Conservation (phyloP, 2,888 invertebrate species). For the Stenichneumon culpator region DNA sequence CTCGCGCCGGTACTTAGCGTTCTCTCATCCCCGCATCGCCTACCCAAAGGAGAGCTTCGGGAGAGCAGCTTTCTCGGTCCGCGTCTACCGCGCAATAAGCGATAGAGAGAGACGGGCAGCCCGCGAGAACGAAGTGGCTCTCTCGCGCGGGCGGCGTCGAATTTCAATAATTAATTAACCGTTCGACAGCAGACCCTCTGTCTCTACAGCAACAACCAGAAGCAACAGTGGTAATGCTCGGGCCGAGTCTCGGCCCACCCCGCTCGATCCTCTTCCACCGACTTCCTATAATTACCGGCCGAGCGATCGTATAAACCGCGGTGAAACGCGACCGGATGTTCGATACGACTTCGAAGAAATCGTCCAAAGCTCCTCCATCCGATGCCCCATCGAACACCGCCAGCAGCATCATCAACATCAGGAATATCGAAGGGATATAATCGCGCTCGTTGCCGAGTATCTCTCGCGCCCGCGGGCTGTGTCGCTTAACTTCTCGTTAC, state of each 20-base stretch:
- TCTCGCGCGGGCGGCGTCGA: conserved; percentile 66
- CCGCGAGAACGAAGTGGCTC: neutral
- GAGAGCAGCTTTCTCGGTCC: conserved; percentile 61
- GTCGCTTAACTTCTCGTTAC: conserved; percentile 69
- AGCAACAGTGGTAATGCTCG: conserved; percentile 8
- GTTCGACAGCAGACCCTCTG: conserved; percentile 44
- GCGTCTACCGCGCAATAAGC: conserved; percentile 50
- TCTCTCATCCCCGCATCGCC: conserved; percentile 67
- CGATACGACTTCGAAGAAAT: conserved; percentile 51
- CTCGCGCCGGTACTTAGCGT: conserved; percentile 80
- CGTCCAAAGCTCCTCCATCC: conserved; percentile 32
- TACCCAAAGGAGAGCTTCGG: conserved; percentile 48
- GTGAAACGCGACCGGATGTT: conserved; percentile 60
- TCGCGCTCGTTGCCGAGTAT: conserved; percentile 2
- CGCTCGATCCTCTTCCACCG: conserved; percentile 36
- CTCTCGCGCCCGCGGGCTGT: neutral
- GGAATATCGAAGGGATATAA: conserved; percentile 40
- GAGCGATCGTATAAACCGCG: neutral
- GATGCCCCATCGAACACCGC: neutral
- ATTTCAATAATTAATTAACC: conserved; percentile 72
- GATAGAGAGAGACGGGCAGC: neutral
- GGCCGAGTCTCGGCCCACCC: conserved; percentile 37
- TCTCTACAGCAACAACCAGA: conserved; percentile 7
- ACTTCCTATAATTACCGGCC: conserved; percentile 68
- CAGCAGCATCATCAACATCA: conserved; percentile 14